Evolutionary conservation across 1,140 invertebrate genomes (phyloP), one percentile per base, ranked within the genome.

Genomic region (Euura lappo): DNA sequence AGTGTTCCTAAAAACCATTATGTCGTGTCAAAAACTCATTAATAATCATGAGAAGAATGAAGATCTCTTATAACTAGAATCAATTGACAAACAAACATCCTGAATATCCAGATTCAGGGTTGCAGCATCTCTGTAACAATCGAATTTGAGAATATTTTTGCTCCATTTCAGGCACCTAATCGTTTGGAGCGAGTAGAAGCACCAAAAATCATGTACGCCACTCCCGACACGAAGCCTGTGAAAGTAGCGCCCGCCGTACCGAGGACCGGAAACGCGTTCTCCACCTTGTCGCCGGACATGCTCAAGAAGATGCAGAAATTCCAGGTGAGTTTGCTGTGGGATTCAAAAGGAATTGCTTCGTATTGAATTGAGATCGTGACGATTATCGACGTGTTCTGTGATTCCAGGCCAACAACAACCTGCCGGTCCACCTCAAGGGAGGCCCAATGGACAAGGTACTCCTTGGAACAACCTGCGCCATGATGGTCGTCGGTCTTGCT

Each of bases 391-490:
- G 51, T 60, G 8, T 60, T 8, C 51, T 60, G 10, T 60, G 51
- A 11, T 60, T 6, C 13, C 81, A 90, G 89, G 81, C 78, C 79
- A 81, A 85, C 0, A 76, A 89, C 76, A 79, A 85, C 67, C 79
- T 83, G 3, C 88, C 88, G 3, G 80, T 89, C 0, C 89, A 86
- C 76, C 72, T 88, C 65, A 86, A 89, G 69, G 87, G 84, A 68
- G 90, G 90, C 60, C 82, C 79, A 6, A 77, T 81, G n/a, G 90
- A 90, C 75, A 82, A 73, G 71, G 73, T 89, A 45, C 72, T 90
- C 3, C 87, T 87, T 73, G 84, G 87, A 28, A 44, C 88, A 1
- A 88, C 85, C 2, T 68, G 86, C 72, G 75, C 76, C 67, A 70
- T 85, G 1, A 86, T 84, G 71, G 71, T 81, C 47, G 67, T 84